Conservation (phyloP, 1,140 invertebrate species). For the Drosophila tsacasi region DNA sequence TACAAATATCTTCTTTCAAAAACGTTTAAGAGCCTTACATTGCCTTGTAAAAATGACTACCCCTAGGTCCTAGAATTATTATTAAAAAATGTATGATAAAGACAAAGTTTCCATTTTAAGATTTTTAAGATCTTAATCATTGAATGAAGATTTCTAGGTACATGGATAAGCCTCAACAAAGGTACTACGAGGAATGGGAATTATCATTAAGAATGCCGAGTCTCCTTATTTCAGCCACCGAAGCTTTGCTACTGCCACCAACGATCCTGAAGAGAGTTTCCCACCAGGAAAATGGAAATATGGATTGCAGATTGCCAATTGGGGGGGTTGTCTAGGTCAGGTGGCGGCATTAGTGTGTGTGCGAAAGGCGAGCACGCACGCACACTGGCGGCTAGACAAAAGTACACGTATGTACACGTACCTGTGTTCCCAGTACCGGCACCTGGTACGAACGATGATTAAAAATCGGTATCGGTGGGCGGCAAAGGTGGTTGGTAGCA, state of each 20-base stretch:
- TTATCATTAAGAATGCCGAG: not conserved
- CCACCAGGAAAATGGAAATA: not conserved
- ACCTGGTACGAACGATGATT: conserved; percentile 1
- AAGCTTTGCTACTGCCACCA: not conserved
- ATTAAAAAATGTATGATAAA: no score
- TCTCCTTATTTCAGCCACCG: not conserved
- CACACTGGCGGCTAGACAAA: not conserved
- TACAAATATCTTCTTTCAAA: not conserved
- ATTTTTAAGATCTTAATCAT: not conserved
- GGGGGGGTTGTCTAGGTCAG: not conserved
- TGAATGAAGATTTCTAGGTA: not conserved
- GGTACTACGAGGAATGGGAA: not conserved
- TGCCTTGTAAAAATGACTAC: not conserved
- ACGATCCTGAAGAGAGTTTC: not conserved
- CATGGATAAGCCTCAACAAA: no score
- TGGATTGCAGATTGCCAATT: no score
- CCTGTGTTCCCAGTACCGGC: not conserved
- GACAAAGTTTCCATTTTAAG: no score
- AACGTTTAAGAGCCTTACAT: not conserved
- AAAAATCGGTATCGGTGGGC: conserved; percentile 1
- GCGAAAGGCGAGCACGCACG: not conserved
- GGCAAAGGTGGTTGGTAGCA: not conserved
- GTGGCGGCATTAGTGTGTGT: conserved; percentile 3
- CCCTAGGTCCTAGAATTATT: no score
- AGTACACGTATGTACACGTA: conserved; percentile 5